phyloP scores from a whole-genome alignment of 2,797 vertebrate genomes.

The Cercopithecus hamlyni region DNA sequence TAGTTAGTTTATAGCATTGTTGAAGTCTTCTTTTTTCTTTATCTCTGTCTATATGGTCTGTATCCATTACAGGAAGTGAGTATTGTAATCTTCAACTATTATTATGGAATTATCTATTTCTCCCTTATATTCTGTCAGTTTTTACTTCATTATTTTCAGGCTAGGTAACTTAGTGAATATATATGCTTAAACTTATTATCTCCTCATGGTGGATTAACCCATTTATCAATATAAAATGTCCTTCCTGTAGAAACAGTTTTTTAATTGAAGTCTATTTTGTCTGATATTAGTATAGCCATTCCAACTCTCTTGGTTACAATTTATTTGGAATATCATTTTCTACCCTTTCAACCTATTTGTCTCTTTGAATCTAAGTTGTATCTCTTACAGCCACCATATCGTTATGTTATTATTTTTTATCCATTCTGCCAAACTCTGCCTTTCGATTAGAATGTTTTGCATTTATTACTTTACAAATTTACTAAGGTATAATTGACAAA shows the following conservation, averaged over 20 bases:
- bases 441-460: neutral
- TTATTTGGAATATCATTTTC: neutral
- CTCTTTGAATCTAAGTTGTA: neutral
- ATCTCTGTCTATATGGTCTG: neutral
- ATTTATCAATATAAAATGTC: neutral
- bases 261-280: neutral
- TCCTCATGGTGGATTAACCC: neutral
- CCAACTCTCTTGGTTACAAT: neutral
- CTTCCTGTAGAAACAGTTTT: neutral
- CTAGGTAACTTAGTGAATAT: neutral
- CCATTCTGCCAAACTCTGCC: neutral
- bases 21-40: neutral
- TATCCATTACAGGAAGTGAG: neutral
- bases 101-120: neutral
- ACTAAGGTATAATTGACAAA: neutral
- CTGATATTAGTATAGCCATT: neutral
- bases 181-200: neutral
- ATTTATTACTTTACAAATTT: neutral
- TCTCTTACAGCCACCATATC: neutral
- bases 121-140: neutral
- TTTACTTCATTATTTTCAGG: neutral
- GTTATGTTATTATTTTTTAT: neutral
- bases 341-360: neutral
- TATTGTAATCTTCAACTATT: neutral
- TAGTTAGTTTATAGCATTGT: neutral